Percentiles rank a stretch among this genome's conserved stretches.
Conservation (phyloP, 1,140 invertebrate species). For the Orchestia grillus region DNA sequence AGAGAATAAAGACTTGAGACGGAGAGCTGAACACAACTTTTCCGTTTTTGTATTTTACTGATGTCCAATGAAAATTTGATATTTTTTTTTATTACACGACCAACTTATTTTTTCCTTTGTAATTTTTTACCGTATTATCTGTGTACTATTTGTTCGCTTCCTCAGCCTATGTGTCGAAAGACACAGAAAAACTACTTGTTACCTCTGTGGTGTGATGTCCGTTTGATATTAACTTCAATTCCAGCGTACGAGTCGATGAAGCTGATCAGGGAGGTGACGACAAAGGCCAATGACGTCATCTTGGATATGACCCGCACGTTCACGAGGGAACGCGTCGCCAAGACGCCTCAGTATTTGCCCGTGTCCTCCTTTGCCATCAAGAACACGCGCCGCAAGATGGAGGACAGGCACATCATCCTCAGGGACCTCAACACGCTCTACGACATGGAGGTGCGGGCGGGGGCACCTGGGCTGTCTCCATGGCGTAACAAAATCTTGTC, state of each 20-base stretch:
- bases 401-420: conserved; percentile 86
- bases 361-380: conserved; percentile 78
- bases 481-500: neutral
- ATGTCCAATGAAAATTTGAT: too few relatives aligned
- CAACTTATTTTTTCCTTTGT: neutral
- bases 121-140: neutral
- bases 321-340: conserved; percentile 71
- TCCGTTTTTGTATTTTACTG: too few relatives aligned
- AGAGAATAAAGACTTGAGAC: too few relatives aligned
- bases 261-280: conserved; percentile 81
- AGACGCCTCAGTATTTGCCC: conserved; percentile 70
- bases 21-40: too few relatives aligned
- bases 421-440: conserved; percentile 73
- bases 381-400: conserved; percentile 86
- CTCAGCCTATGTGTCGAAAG: neutral
- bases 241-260: conserved; percentile 80
- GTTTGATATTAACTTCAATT: conserved; percentile 68
- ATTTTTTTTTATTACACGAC: neutral
- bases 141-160: neutral
- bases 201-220: neutral
- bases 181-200: neutral
- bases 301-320: conserved; percentile 69
- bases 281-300: conserved; percentile 78
- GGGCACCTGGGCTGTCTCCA: neutral
- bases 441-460: conserved; percentile 65